A percentile compares a stretch with the other conserved stretches of the same genome.
Conservation (phyloP, 2,113 vertebrate species). For the Hiodon tergisus region DNA sequence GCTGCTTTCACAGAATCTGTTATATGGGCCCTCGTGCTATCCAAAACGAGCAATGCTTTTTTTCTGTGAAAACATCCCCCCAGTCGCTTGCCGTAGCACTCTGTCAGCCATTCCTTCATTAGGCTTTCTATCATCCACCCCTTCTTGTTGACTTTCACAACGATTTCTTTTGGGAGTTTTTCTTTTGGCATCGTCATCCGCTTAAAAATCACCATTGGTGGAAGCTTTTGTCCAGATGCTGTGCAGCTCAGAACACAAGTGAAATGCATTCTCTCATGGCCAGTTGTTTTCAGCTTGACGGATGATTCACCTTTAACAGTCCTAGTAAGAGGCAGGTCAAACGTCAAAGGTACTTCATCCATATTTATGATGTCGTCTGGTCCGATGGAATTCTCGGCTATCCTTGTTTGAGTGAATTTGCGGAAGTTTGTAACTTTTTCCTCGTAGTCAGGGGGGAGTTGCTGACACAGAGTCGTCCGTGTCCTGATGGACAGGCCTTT, state of each 20-base stretch:
- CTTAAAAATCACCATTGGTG: constrained; percentile 37
- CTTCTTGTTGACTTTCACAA: neutral
- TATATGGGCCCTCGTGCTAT: neutral
- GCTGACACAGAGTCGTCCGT: constrained; percentile 20
- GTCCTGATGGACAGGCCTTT: constrained; percentile 24
- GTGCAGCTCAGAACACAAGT: too few relatives aligned
- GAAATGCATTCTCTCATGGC: neutral
- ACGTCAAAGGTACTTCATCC: too few relatives aligned
- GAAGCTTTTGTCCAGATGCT: too few relatives aligned
- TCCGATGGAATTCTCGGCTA: too few relatives aligned
- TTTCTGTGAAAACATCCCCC: constrained; percentile 14
- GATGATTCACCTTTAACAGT: constrained; percentile 25
- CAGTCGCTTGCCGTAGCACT: too few relatives aligned
- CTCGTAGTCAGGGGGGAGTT: constrained; percentile 12
- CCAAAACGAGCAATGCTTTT: constrained; percentile 15
- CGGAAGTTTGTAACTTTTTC: constrained; percentile 23
- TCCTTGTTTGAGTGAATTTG: constrained; percentile 17
- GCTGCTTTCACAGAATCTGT: neutral
- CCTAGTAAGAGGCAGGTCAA: constrained; percentile 32
- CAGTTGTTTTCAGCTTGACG: constrained; percentile 31
- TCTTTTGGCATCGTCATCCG: constrained; percentile 35
- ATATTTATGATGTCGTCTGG: too few relatives aligned
- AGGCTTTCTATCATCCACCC: constrained; percentile 27
- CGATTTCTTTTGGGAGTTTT: constrained; percentile 23
- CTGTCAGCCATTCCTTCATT: neutral